Evolutionary conservation across 2,113 vertebrate species (phyloP).

Genomic region (Cercopithecus mona): DNA sequence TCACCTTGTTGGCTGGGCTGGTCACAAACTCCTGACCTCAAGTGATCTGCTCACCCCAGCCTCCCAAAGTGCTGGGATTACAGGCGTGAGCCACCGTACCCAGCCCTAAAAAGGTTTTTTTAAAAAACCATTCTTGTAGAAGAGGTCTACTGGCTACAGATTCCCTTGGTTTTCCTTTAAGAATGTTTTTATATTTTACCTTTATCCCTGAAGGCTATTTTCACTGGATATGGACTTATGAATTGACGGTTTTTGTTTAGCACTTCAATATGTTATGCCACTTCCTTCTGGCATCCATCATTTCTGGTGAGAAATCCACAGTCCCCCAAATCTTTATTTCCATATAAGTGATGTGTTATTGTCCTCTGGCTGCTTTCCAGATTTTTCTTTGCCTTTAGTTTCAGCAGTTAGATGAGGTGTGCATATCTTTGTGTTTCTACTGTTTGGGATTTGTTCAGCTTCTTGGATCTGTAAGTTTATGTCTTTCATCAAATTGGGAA

Average conservation of each 20-base stretch:
- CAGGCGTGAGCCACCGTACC: no score
- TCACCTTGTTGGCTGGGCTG: no score
- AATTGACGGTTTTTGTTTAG: no score
- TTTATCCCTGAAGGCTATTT: not conserved
- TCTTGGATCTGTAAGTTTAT: not conserved
- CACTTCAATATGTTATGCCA: no score
- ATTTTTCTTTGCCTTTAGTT: not conserved
- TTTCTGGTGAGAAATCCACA: not conserved
- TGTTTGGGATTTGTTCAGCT: not conserved
- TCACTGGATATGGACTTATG: no score
- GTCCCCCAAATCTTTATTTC: fast-evolving
- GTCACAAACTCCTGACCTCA: no score
- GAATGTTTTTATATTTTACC: not conserved
- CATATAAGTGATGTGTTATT: no score
- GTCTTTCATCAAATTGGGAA: not conserved
- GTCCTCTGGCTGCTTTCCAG: not conserved
- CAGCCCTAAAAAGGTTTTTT: no score
- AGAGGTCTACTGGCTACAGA: not conserved
- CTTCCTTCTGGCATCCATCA: no score
- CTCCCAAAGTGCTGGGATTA: no score
- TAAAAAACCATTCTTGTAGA: not conserved
- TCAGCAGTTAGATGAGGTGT: not conserved
- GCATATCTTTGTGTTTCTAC: not conserved
- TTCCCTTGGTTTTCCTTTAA: not conserved
- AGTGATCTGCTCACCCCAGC: no score